These are phyloP conservation scores for Motacilla tschutschensis DNA, from an alignment of 2,113 vertebrate genomes.

Conservation along the genomic window DNA sequence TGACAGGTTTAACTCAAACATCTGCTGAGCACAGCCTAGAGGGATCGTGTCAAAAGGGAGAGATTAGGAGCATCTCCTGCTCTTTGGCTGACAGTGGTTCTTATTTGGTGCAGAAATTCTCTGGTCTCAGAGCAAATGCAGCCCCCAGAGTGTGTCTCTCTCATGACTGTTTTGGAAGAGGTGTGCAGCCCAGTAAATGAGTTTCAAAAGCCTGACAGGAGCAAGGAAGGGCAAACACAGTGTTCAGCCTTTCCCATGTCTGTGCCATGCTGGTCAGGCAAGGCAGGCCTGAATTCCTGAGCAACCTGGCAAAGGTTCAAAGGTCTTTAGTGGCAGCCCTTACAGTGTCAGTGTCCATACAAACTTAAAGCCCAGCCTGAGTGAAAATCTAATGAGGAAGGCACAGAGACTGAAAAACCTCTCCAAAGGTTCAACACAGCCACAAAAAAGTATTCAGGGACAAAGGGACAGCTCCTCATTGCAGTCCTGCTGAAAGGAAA, in stretches of 20 bases:
- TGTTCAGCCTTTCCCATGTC: not conserved
- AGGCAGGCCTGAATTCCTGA: not conserved
- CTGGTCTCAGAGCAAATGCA: not conserved
- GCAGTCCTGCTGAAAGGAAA: not conserved
- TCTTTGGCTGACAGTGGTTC: not conserved
- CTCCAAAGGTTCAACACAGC: not conserved
- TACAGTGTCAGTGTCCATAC: not conserved
- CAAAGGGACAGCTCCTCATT: not conserved
- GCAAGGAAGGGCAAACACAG: rapidly evolving
- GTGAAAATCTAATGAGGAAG: not conserved
- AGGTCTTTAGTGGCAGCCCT: not conserved
- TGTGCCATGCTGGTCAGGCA: not conserved
- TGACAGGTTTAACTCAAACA: conserved; percentile 42
- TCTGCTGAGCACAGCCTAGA: not conserved
- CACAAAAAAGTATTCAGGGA: not conserved
- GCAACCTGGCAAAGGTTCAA: not conserved
- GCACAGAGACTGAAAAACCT: not conserved
- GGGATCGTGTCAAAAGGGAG: not conserved
- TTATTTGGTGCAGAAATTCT: not conserved
- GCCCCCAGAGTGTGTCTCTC: not conserved
- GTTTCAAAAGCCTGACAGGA: not conserved
- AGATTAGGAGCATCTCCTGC: not conserved
- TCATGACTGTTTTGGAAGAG: not conserved
- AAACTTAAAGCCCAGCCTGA: not conserved
- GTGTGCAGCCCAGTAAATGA: not conserved